Evolutionary conservation across 2,888 invertebrate species (phyloP), one percentile per base, ranked within the genome.

Genomic region (Luperina testacea): DNA sequence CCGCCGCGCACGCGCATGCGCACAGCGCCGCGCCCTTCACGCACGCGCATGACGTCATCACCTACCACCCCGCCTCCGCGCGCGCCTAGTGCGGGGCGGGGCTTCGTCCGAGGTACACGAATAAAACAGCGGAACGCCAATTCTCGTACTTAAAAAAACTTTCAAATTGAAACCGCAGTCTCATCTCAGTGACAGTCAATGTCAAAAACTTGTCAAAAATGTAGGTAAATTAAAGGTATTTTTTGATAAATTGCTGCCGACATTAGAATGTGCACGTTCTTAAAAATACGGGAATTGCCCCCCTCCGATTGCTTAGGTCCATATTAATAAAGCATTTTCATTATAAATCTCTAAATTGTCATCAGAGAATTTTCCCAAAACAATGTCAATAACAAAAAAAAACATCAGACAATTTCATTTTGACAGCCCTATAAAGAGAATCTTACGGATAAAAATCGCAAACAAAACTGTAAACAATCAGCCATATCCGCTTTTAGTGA

Each of bases 41-140:
- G 85, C 96, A 96, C 90, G 96, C 96, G 83, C 97, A 96, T 93
- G 96, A 97, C 93, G 96, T 96, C 91, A 97, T 97, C 93, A 96
- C 96, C 0, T 97, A 97, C 94, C 96, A 97, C 79, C 97, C 96
- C 57, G 94, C 96, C n/a, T 94, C 95, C 13, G 95, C 95, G 8
- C 67, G 94, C 1, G 96, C 96, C 27, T 96, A 92, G 84, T 1
- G 2, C 1, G 5, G 0, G 7, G 38, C 0, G 2, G n/a, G 0
- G 0, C 65, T 59, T 65, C 51, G 59, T 13, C 57, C 7, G 1
- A 1, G 1, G 0, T 20, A 38, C 8, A 20, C 6, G 59, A 24
- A 70, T 70, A 9, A 32, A 15, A 8, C 0, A 24, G 2, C 15
- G 1, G 15, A 9, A 15, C 24, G 70, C 0, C 51, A 67, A 67